Evolutionary conservation across 2,797 vertebrate genomes (phyloP).

Genomic region (Ataeniobius toweri): DNA sequence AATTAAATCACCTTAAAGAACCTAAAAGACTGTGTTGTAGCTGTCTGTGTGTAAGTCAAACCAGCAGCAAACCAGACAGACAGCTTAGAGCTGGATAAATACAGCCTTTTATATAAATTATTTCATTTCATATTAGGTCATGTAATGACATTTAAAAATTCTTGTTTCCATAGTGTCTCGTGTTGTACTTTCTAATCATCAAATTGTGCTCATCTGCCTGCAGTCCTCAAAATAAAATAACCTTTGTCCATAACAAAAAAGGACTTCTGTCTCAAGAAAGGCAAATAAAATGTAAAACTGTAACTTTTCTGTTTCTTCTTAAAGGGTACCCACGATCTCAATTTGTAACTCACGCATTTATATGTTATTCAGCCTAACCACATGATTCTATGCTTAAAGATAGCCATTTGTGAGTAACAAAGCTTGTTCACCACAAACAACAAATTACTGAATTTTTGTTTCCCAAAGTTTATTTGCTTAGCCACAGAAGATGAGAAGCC

Average conservation of each 20-base stretch:
- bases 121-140: neutral
- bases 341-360: neutral
- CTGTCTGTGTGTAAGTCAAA: neutral
- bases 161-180: neutral
- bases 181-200: neutral
- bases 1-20: neutral
- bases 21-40: neutral
- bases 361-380: neutral
- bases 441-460: neutral
- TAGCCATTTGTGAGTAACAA: neutral
- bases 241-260: neutral
- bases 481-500: constrained; percentile 1
- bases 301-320: neutral
- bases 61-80: neutral
- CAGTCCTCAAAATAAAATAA: neutral
- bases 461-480: constrained; percentile 9
- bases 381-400: neutral
- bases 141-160: neutral
- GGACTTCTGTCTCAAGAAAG: neutral
- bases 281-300: neutral
- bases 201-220: neutral
- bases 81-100: neutral
- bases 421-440: neutral
- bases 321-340: neutral
- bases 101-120: neutral